These are phyloP conservation scores for Tapirus terrestris DNA, from an alignment of 2,113 vertebrate species.

Conservation along the genomic window DNA sequence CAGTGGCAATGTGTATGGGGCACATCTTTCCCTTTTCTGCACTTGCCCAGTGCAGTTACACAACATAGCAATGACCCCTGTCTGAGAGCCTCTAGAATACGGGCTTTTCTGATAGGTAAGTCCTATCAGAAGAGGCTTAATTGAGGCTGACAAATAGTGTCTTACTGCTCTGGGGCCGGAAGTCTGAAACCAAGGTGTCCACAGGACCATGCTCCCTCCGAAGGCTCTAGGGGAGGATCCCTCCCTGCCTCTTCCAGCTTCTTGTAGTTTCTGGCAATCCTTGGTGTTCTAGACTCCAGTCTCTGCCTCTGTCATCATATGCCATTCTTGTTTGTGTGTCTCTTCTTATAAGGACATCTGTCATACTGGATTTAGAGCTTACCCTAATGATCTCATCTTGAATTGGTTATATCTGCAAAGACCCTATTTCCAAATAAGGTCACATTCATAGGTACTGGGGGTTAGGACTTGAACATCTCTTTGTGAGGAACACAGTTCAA, in stretches of 20 bases:
- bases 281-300: background rate
- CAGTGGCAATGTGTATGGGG: rapidly evolving
- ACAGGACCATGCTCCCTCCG: background rate
- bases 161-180: background rate
- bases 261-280: background rate
- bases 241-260: background rate
- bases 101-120: background rate
- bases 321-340: rapidly evolving
- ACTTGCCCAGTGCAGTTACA: rapidly evolving
- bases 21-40: background rate
- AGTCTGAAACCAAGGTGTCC: background rate
- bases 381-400: background rate
- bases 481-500: background rate
- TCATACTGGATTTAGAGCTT: background rate
- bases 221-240: background rate
- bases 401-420: background rate
- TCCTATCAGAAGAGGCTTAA: background rate
- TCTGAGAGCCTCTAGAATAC: rapidly evolving
- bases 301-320: background rate
- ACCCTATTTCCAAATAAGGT: background rate
- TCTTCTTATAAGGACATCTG: background rate
- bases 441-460: background rate
- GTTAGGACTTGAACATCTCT: background rate
- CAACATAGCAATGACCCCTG: rapidly evolving
- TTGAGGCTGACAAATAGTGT: background rate